Base-by-base conservation (phyloP, 2,888 invertebrate genomes). In the Hirtodrosophila duncani region DNA sequence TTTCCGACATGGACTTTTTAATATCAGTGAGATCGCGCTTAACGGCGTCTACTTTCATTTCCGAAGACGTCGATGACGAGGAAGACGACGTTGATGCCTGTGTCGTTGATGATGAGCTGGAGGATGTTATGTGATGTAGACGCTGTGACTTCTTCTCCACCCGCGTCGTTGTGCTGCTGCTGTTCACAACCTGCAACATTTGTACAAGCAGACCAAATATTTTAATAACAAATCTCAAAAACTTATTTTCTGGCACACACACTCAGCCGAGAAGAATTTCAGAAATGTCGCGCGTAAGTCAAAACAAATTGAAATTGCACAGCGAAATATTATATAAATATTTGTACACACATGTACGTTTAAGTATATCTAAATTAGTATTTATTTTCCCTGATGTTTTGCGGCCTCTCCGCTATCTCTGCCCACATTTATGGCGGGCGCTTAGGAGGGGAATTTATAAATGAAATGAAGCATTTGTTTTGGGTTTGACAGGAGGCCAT, bases 1-100 rank as follows among this genome's bases (percentile, higher is more conserved):
- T 94, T 88, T 95, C 94, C 58, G 93, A 92, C 87, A 95, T 93
- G 83, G 94, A 93, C 84, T 92, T 93, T 86, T 95, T 92, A 42
- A 87, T 85, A 64, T 86, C 86, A 61, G 67, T 85, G 63, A 95
- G 89, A 86, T 94, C 93, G 61, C 92, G 93, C 88, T 94, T 94
- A 88, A 94, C 91, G 52, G 93, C 93, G 83, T 92, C 92, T 63
- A 94, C 92, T 88, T 94, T 94, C 89, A 93, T 91, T 89, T 94
- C 94, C 80, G 92, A 91, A 61, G 90, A 88, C 26, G 86, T 84
- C 20, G 85, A 74, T 34, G 80, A 79, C 49, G 84, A 83, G 44
- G 89, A 88, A 31, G 89, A 89, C 63, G 71, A 67, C 37, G 78
- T 71, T 23, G 82, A 80, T 46, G 89, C 87, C 41, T 83, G 78